Conservation (phyloP, 2,888 invertebrate genomes). For the Megamerina dolium region DNA sequence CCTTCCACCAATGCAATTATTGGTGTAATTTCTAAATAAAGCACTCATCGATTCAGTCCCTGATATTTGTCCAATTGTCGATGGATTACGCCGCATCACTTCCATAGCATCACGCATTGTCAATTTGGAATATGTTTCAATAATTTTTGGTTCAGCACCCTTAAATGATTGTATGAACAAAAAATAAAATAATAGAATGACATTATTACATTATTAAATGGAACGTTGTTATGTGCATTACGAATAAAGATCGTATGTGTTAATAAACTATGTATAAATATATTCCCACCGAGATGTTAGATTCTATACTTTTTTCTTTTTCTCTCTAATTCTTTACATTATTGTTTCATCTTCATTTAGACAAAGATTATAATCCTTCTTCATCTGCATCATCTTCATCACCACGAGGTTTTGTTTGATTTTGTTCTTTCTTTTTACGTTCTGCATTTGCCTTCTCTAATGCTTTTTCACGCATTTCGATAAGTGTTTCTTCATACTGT, state of each 20-base stretch:
- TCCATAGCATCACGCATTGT: constrained; percentile 93
- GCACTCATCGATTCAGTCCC: constrained; percentile 88
- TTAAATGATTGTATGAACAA: constrained; percentile 21
- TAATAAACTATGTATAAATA: no score
- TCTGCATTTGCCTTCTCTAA: not conserved
- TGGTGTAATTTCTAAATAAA: constrained; percentile 82
- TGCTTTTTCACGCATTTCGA: constrained; percentile 6
- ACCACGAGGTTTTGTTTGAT: not conserved
- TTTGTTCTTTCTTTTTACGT: not conserved
- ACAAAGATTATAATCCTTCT: constrained; percentile 13
- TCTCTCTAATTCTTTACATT: not conserved
- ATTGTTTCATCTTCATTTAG: not conserved
- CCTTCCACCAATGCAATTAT: constrained; percentile 79
- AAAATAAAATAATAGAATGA: not conserved
- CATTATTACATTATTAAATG: no score
- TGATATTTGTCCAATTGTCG: constrained; percentile 80
- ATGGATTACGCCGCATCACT: constrained; percentile 81
- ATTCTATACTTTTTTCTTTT: no score
- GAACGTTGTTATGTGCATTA: no score
- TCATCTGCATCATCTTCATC: constrained; percentile 12
- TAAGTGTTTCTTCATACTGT: constrained; percentile 16
- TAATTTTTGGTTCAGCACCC: constrained; percentile 86
- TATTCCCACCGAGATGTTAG: no score
- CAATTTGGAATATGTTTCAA: constrained; percentile 89
- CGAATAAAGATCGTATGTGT: no score